Evolutionary conservation across 1,140 invertebrate species (phyloP).

Genomic region (Cherax destructor): DNA sequence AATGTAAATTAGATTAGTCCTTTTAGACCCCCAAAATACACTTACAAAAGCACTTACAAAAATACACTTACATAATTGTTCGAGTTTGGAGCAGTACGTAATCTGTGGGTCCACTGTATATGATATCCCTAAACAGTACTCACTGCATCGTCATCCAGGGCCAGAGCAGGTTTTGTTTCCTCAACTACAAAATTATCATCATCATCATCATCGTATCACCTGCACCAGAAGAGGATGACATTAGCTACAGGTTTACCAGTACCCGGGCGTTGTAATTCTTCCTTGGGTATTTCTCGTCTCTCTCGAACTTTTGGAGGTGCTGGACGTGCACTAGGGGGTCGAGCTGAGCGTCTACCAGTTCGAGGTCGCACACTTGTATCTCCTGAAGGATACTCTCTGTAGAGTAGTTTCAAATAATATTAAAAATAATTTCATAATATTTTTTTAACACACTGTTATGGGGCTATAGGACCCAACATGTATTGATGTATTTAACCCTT

Average conservation of each 20-base stretch:
- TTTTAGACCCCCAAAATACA: no score
- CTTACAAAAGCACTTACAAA: no score
- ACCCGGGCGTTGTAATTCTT: constrained; percentile 70
- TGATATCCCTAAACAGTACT: not conserved
- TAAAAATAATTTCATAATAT: no score
- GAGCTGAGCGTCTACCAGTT: constrained; percentile 76
- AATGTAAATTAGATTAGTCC: no score
- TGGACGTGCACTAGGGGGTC: constrained; percentile 85
- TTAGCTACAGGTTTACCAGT: constrained; percentile 72
- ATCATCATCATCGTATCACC: constrained; percentile 63
- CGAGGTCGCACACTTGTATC: constrained; percentile 45
- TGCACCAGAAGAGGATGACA: constrained; percentile 69
- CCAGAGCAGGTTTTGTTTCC: constrained; percentile 47
- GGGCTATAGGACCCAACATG: no score
- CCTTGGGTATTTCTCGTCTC: constrained; percentile 57
- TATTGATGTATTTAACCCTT: no score
- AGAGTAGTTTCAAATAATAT: not conserved
- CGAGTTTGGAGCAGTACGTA: no score
- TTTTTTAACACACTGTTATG: no score
- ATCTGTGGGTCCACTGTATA: no score
- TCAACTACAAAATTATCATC: constrained; percentile 73
- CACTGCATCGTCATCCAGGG: constrained; percentile 57
- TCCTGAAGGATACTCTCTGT: not conserved
- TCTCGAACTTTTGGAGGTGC: constrained; percentile 81
- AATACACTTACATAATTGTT: no score